Evolutionary conservation across 2,797 vertebrate species (phyloP).

Genomic region (Acanthiza pusilla): DNA sequence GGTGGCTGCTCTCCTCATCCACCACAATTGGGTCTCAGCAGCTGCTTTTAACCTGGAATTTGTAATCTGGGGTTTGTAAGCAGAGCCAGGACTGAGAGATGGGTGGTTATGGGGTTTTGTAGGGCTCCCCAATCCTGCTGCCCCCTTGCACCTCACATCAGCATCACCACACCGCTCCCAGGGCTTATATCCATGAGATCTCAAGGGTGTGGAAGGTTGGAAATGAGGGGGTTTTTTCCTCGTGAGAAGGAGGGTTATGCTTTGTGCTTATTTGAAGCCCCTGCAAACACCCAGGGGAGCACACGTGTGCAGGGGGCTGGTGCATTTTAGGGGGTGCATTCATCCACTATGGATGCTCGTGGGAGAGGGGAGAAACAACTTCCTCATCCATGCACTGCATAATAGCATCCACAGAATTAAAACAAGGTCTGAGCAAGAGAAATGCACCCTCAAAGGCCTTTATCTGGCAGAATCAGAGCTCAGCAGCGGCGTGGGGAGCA

Average conservation of each 20-base stretch:
- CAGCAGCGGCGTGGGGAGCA: neutral
- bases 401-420: neutral
- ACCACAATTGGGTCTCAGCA: neutral
- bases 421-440: neutral
- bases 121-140: neutral
- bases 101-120: neutral
- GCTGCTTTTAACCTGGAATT: neutral
- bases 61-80: neutral
- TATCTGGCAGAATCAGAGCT: conserved; percentile 52
- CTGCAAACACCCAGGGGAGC: neutral
- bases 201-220: neutral
- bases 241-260: neutral
- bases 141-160: neutral
- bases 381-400: neutral
- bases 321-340: neutral
- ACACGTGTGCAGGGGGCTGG: rapidly evolving
- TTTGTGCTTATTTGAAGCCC: neutral
- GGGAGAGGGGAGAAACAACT: neutral
- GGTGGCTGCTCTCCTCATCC: neutral
- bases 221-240: neutral
- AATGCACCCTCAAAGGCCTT: neutral
- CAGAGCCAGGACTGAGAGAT: neutral
- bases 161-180: neutral
- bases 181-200: neutral
- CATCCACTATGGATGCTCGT: rapidly evolving